Percentiles rank a stretch among this genome's conserved stretches.
phyloP scores from a whole-genome alignment of 2,113 vertebrate species.

The Caretta caretta region DNA sequence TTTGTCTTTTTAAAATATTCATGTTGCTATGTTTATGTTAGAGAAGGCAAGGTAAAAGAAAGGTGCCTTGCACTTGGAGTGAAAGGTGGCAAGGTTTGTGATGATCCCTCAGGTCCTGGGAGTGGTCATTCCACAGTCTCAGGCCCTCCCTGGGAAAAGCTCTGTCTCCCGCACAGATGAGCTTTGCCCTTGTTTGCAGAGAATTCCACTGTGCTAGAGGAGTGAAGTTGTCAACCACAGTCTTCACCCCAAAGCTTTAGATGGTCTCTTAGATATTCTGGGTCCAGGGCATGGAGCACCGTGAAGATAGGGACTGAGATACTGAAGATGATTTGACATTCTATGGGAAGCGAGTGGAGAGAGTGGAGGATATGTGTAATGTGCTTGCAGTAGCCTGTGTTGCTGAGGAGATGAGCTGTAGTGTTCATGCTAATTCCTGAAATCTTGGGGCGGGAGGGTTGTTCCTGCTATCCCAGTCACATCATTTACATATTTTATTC shows the following conservation, averaged over 20 bases:
- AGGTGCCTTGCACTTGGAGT: background rate
- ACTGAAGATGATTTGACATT: background rate
- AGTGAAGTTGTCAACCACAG: background rate
- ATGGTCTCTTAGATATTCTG: background rate
- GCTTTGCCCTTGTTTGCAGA: background rate
- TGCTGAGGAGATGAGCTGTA: background rate
- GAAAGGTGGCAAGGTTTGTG: background rate
- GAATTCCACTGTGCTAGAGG: background rate
- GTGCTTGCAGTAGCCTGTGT: background rate
- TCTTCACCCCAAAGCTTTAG: background rate
- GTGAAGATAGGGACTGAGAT: background rate
- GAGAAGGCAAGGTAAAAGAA: background rate
- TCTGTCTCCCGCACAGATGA: background rate
- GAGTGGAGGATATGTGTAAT: background rate
- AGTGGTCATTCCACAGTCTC: background rate
- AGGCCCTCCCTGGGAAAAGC: background rate
- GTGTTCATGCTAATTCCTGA: background rate
- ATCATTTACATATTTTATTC: background rate
- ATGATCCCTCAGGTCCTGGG: background rate
- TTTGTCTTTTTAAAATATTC: background rate
- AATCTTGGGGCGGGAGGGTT: background rate
- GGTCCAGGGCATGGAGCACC: background rate
- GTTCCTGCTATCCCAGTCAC: background rate
- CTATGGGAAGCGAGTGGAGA: background rate
- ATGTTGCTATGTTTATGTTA: background rate